Percentiles rank a stretch among this genome's conserved stretches.
These are phyloP conservation scores for Hormiphora californensis DNA, from an alignment of 37 sponge, comb jelly and placozoan genomes.

Conservation along the genomic window DNA sequence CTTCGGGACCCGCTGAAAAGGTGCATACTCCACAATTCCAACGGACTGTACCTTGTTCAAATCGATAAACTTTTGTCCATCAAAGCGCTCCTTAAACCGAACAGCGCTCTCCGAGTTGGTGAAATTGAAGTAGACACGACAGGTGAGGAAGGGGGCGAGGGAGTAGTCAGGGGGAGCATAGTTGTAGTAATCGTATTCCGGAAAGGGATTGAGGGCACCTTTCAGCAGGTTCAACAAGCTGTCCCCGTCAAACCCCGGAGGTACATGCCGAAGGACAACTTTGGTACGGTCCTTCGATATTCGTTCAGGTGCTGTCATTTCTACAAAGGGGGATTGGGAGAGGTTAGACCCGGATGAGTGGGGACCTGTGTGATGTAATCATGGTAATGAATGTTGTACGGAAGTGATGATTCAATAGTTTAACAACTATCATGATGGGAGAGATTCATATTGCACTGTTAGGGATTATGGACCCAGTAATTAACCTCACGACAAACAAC, in stretches of 20 bases:
- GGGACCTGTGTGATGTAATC: too few relatives aligned
- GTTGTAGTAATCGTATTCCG: slow-evolving; percentile 1
- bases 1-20: slow-evolving; percentile 29
- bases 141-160: not conserved
- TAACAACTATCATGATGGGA: too few relatives aligned
- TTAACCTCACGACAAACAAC: too few relatives aligned
- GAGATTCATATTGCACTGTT: too few relatives aligned
- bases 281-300: not conserved
- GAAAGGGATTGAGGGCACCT: not conserved
- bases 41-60: slow-evolving; percentile 3
- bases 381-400: too few relatives aligned
- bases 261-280: slow-evolving; percentile 21
- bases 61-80: slow-evolving; percentile 29
- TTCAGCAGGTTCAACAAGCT: not conserved
- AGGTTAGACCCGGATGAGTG: too few relatives aligned
- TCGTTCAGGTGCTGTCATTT: slow-evolving; percentile 1
- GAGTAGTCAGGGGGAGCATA: slow-evolving; percentile 23
- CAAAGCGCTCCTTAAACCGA: not conserved
- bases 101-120: not conserved
- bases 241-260: not conserved
- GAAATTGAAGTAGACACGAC: slow-evolving; percentile 31
- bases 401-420: too few relatives aligned
- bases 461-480: too few relatives aligned
- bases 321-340: too few relatives aligned
- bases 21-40: slow-evolving; percentile 31